Base-by-base conservation (phyloP, 2,888 invertebrate genomes). In the Smittia aterrima region DNA sequence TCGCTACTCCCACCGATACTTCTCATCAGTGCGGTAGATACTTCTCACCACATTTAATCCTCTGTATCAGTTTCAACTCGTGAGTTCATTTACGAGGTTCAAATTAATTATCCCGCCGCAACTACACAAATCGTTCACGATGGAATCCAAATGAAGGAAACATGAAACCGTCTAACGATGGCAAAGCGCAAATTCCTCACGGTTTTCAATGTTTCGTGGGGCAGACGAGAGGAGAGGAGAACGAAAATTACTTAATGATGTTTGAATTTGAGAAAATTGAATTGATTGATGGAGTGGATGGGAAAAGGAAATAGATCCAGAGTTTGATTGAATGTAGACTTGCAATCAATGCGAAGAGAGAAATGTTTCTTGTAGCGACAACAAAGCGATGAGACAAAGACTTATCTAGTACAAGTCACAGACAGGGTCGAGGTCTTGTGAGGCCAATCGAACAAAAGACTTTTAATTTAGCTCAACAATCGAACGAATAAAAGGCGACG, bases 171-270 rank as follows among this genome's bases (percentile, higher is more conserved):
- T n/a, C n/a, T n/a, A n/a, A n/a, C 58, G 20, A 58, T 58, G 24
- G 4, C 20, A 53, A 58, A 18, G 58, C 58, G 58, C 58, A 58
- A 58, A 58, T 58, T 58, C 58, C 58, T 58, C 47, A 47, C 47
- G 47, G 47, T 47, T 47, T 47, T 58, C 58, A 58, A 18, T 58
- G 18, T 58, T 58, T 58, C 20, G 16, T 20, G 24, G 27, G 16
- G n/a, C 7, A 32, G 18, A 66, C 11, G 11, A 66, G 7, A 40
- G 18, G 66, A 66, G 24, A 18, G 11, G 47, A 22, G n/a, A 41
- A 47, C 25, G n/a, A 32, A 68, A 71, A 71, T 71, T 54, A 71
- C 70, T 32, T 71, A 71, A 71, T 71, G 70, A 71, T 54, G 27
- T 71, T 54, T 20, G 27, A 41, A 24, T 67, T 41, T 41, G 40